Evolutionary conservation across 2,113 vertebrate genomes (phyloP), one percentile per base, ranked within the genome.

Genomic region (Myotis davidii): DNA sequence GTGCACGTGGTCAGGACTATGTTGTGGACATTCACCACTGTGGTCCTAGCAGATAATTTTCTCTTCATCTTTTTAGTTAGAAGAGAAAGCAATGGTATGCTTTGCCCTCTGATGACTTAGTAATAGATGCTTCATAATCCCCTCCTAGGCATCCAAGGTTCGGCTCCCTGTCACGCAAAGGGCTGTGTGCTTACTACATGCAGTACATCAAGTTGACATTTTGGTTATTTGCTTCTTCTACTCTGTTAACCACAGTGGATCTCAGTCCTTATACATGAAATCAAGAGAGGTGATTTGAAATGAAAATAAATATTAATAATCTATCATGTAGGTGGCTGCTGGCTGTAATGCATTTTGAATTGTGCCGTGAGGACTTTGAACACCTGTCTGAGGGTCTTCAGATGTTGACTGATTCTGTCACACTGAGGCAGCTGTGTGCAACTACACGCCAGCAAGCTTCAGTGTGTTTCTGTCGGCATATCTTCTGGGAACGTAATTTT

Each of bases 271-370:
- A 34, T 6, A 6, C n/a, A 27, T 48, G 79, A 93, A 84, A 48
- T 59, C 11, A 67, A 87, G 61, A 91, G 32, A 82, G 85, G 39
- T 88, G 64, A 76, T 56, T 82, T 82, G 67, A 92, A 96, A 92
- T 69, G 61, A 86, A 94, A 92, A 74, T 50, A 45, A 85, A 45
- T 86, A 29, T 74, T 78, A 90, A n/a, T 79, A 37, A 84, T 64
- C 59, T 73, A 2, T 61, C 64, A 52, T 14, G 5, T 9, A 56
- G 74, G 27, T 50, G 61, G 32, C 82, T 0, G 4, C 79, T 27
- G 73, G 52, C 32, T 88, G 39, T 37, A 42, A 64, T 90, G 81
- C 72, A 61, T 52, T 88, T 39, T 64, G 42, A 69, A n/a, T 42
- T 42, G 81, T 17, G 56, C 65, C 90, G 48, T 9, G 4, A 83